Base-by-base conservation (phyloP, 2,888 invertebrate genomes). In the Cosmia trapezina region DNA sequence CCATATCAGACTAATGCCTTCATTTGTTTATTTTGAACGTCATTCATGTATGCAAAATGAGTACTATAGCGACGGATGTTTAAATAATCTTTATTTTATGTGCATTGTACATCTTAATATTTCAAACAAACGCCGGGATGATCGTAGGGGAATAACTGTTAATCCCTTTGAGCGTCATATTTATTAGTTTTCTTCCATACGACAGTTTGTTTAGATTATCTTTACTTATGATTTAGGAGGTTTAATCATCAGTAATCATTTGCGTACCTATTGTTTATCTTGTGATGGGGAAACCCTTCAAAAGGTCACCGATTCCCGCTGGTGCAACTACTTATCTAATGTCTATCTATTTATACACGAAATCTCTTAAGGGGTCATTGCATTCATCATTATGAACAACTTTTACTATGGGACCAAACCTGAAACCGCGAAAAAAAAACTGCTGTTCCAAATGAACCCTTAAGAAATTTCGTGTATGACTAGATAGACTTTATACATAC, bases 21-120 rank as follows among this genome's bases (percentile, higher is more conserved):
- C 51, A 74, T 85, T 83, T 83, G 74, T 85, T 85, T 85, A 74
- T 73, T 61, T 79, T 45, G 14, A 41, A 51, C 70, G 70, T 70
- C 74, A 73, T 68, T 66, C 43, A 41, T 75, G n/a, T 75, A 59
- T 73, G 65, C 73, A 73, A 73, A 61, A 74, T 37, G 75, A 77
- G 72, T 69, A 64, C 49, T 69, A 62, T 22, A 78, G 60, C 71
- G 9, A 64, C 80, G 84, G 84, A 85, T 86, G 84, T 80, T 74
- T 83, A 56, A 68, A 69, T 61, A 62, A 72, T 70, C 59, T 69
- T 57, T 60, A 70, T 63, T 47, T 5, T 71, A 62, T 63, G 22
- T 70, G 70, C 66, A 78, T 47, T 70, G 64, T 49, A 57, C 71
- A 76, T 82, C 56, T 57, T 79, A 43, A 62, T 71, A 19, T 70